A percentile compares a stretch with the other conserved stretches of the same genome.
These are phyloP conservation scores for Rhingia rostrata DNA, from an alignment of 2,888 invertebrate genomes.

Conservation along the genomic window DNA sequence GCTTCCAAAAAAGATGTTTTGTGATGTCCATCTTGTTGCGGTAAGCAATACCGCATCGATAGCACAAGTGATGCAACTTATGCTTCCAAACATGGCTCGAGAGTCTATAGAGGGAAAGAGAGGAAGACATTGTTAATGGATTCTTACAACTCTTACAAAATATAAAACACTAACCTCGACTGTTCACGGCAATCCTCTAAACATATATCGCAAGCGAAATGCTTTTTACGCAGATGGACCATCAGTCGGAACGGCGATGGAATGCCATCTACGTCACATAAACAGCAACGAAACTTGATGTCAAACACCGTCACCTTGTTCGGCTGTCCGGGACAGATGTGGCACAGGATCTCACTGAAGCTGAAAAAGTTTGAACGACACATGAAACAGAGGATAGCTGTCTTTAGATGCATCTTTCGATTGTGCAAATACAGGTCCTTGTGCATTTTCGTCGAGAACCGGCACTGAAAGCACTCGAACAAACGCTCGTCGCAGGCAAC, in stretches of 20 bases:
- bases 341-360: slow-evolving; percentile 93
- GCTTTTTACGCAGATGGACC: slow-evolving; percentile 93
- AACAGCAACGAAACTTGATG: slow-evolving; percentile 91
- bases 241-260: slow-evolving; percentile 94
- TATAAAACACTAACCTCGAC: slow-evolving; percentile 75
- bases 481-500: slow-evolving; percentile 84
- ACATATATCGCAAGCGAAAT: slow-evolving; percentile 94
- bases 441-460: slow-evolving; percentile 89
- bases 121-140: neutral
- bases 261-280: slow-evolving; percentile 89
- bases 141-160: neutral
- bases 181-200: slow-evolving; percentile 92
- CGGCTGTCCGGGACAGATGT: slow-evolving; percentile 91
- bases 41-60: slow-evolving; percentile 93
- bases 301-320: slow-evolving; percentile 83
- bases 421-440: slow-evolving; percentile 94
- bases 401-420: slow-evolving; percentile 93
- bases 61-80: slow-evolving; percentile 93
- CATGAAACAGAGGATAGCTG: slow-evolving; percentile 92
- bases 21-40: slow-evolving; percentile 94
- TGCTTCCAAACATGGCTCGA: slow-evolving; percentile 96
- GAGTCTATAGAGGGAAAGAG: slow-evolving; percentile 83
- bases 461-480: slow-evolving; percentile 94
- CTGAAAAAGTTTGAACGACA: slow-evolving; percentile 94
- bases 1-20: slow-evolving; percentile 96